Evolutionary conservation across 2,888 invertebrate genomes (phyloP), one percentile per base, ranked within the genome.

Genomic region (Diabrotica balteata): DNA sequence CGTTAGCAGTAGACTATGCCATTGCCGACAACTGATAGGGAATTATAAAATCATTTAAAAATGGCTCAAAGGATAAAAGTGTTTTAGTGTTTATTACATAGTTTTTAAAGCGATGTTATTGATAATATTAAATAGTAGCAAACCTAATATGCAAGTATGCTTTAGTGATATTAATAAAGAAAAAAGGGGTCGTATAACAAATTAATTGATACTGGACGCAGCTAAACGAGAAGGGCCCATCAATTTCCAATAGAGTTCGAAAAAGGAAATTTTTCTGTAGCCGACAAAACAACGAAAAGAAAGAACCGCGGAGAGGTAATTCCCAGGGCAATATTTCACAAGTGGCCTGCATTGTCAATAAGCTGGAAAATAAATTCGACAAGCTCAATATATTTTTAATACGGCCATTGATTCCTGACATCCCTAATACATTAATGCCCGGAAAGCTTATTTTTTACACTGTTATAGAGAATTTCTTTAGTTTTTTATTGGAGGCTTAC

Each of bases 341-440:
- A 64, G 60, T 61, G 63, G 66, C 47, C 71, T 69, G 69, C 71
- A 67, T 69, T 69, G 72, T 68, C 72, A 71, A 67, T 71, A 71
- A 66, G 65, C 68, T 68, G 59, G 68, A 70, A 72, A 68, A 67
- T 72, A 72, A 68, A 72, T 72, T 72, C 70, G 72, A 68, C 72
- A 66, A 63, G 70, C 69, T 69, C 68, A 63, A 72, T 72, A 72
- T 70, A 70, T 72, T 70, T 72, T 70, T 72, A 72, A 72, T 68
- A 67, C 70, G 68, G 63, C 66, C 70, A 72, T 70, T 72, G 72
- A 72, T 70, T 70, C 68, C 67, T 72, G 72, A 70, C 72, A 68
- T 63, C 65, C 54, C 68, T 72, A 68, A 72, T 72, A 70, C 65
- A 67, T 72, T 70, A 68, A 62, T 60, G 66, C 50, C 55, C 11